Conservation (phyloP, 2,113 vertebrate genomes). For the Corvus hawaiiensis region DNA sequence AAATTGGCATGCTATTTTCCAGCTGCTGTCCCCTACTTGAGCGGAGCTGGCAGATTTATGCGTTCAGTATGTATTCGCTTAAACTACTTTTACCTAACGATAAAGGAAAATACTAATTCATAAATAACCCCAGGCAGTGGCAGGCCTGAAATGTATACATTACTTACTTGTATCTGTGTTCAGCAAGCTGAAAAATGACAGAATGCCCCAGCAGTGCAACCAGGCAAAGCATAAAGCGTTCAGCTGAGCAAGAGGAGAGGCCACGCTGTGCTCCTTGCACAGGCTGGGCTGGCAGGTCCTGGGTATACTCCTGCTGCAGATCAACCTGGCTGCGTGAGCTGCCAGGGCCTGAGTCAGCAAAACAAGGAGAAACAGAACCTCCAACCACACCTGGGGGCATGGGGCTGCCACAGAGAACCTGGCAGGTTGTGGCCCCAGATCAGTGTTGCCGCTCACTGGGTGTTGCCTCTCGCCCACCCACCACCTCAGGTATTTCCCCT, state of each 20-base stretch:
- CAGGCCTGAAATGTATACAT: background rate
- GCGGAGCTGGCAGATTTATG: constrained; percentile 1
- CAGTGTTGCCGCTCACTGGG: background rate
- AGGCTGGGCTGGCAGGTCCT: background rate
- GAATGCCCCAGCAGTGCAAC: background rate
- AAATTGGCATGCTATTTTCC: background rate
- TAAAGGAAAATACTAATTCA: constrained; percentile 36
- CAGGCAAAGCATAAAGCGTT: background rate
- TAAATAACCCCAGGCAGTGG: constrained; percentile 31
- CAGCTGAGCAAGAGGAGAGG: background rate
- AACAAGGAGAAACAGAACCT: background rate
- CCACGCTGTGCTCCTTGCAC: background rate
- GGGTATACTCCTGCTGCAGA: background rate
- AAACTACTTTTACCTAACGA: constrained; percentile 18
- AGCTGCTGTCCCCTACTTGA: background rate
- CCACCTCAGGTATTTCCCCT: background rate
- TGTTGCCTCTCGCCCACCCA: background rate
- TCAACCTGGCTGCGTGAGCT: background rate
- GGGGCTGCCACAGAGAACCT: rapidly evolving
- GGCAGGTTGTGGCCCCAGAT: rapidly evolving
- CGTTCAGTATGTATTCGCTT: background rate
- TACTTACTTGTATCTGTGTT: background rate
- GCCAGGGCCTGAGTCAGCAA: background rate
- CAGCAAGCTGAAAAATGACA: constrained; percentile 42
- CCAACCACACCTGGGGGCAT: rapidly evolving